These are phyloP conservation scores for Callocephalon fimbriatum DNA, from an alignment of 2,113 vertebrate genomes.

Conservation along the genomic window DNA sequence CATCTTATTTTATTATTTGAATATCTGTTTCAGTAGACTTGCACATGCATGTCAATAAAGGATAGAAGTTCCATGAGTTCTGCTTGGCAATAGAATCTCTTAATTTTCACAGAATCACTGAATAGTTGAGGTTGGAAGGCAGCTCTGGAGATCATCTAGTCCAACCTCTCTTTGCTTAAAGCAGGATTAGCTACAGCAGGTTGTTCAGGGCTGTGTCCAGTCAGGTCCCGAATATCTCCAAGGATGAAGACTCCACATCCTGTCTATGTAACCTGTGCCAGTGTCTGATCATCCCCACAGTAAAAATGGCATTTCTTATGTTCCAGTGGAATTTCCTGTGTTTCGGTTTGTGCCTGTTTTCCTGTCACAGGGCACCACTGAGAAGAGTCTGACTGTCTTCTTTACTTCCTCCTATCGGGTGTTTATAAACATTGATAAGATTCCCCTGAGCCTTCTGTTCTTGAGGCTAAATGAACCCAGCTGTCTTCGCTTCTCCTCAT, in stretches of 20 bases:
- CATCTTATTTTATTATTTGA: not conserved
- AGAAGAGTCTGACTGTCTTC: not conserved
- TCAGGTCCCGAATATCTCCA: not conserved
- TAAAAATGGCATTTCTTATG: not conserved
- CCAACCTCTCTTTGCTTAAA: not conserved
- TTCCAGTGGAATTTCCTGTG: not conserved
- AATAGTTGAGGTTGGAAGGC: not conserved
- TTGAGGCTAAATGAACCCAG: not conserved
- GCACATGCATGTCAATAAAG: not conserved
- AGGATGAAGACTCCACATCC: not conserved
- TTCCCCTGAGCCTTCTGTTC: not conserved
- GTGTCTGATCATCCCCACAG: not conserved
- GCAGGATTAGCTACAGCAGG: not conserved
- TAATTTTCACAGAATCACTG: not conserved
- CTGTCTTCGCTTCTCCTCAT: not conserved
- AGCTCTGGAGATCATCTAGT: not conserved
- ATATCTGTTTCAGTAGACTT: not conserved
- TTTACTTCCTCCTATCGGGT: not conserved
- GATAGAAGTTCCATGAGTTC: not conserved
- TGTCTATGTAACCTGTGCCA: not conserved
- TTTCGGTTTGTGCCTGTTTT: not conserved
- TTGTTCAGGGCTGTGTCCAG: not conserved
- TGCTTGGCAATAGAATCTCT: not conserved
- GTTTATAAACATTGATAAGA: not conserved
- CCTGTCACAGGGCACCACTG: not conserved